phyloP scores from a whole-genome alignment of 2,888 invertebrate genomes.

The Toxonevra muliebris region DNA sequence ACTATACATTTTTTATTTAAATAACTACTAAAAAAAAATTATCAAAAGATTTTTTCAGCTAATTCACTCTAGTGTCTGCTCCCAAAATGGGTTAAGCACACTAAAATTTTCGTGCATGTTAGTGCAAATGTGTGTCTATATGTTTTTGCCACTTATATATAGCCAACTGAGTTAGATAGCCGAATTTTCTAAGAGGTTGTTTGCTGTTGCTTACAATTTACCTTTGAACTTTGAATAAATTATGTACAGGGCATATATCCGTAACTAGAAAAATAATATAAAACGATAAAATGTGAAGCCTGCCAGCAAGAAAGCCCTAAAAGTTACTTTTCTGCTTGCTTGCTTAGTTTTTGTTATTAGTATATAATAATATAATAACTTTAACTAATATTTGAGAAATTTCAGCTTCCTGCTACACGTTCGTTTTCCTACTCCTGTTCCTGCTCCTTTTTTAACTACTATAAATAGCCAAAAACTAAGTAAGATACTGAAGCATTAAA shows the following conservation, averaged over 20 bases:
- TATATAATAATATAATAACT: constrained; percentile 1
- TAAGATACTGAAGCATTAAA: constrained; percentile 3
- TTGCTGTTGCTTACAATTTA: neutral
- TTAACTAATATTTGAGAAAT: neutral
- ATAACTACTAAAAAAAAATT: too few species aligned
- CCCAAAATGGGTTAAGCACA: too few species aligned
- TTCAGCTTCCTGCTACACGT: too few species aligned
- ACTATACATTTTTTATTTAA: too few species aligned
- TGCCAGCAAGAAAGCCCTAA: neutral
- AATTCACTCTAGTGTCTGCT: too few species aligned
- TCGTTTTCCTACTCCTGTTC: too few species aligned
- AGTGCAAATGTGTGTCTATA: neutral
- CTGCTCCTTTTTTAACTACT: too few species aligned
- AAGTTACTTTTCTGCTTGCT: neutral
- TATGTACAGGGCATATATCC: constrained; percentile 11
- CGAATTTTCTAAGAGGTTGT: neutral
- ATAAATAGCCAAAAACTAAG: too few species aligned
- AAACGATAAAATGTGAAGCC: too few species aligned
- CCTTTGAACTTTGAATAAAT: constrained; percentile 31
- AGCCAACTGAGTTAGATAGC: neutral
- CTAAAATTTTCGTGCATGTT: neutral
- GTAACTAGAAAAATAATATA: too few species aligned
- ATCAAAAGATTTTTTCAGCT: too few species aligned
- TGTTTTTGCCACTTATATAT: neutral
- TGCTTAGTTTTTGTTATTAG: neutral